Conservation (phyloP, 2,888 invertebrate genomes). For the Lissonota sp. region DNA sequence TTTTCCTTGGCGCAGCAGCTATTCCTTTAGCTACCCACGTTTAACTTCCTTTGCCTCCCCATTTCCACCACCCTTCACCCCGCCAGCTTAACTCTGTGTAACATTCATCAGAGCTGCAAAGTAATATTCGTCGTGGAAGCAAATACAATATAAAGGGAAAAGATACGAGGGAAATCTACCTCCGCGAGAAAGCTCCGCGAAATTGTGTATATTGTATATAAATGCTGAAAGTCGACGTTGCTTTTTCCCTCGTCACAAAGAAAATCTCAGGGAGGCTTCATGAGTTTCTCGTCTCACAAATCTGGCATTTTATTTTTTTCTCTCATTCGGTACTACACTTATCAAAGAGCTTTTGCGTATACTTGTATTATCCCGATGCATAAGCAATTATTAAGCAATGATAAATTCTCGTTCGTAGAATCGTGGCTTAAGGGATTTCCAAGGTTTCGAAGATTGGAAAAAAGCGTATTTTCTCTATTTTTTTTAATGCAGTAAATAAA, state of each 20-base stretch:
- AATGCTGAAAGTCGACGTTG: slow-evolving; percentile 9
- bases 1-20: slow-evolving; percentile 46
- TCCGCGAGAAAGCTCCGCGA: slow-evolving; percentile 20
- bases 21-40: slow-evolving; percentile 25
- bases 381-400: neutral
- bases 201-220: slow-evolving; percentile 27
- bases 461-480: no score
- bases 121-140: slow-evolving; percentile 63
- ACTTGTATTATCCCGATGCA: neutral
- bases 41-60: slow-evolving; percentile 15
- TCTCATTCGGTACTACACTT: slow-evolving; percentile 13
- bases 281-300: slow-evolving; percentile 25
- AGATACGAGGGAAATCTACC: slow-evolving; percentile 20
- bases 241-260: slow-evolving; percentile 19
- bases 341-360: slow-evolving; percentile 24
- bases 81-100: slow-evolving; percentile 18
- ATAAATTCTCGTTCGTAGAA: slow-evolving; percentile 4
- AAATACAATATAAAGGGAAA: slow-evolving; percentile 60
- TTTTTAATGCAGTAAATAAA: no score
- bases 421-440: neutral
- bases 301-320: slow-evolving; percentile 2
- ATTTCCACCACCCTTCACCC: neutral
- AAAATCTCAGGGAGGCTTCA: slow-evolving; percentile 7
- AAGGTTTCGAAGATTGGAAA: no score
- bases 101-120: slow-evolving; percentile 55